Conservation (phyloP, 2,888 invertebrate genomes). For the Asteroscopus sphinx region DNA sequence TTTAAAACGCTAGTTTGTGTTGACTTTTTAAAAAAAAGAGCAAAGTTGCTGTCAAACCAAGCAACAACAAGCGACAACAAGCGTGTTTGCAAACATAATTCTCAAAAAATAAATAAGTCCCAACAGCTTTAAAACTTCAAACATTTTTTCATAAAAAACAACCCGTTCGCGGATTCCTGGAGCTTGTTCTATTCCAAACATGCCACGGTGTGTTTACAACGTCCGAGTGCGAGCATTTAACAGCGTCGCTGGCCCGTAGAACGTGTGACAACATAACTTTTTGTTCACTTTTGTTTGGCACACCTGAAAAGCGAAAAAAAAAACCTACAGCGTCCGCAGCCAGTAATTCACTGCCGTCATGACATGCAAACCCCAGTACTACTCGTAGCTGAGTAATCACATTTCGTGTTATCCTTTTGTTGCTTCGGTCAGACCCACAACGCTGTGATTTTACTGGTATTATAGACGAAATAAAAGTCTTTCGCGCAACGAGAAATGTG, state of each 20-base stretch:
- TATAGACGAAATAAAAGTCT: constrained; percentile 68
- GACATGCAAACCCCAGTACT: constrained; percentile 78
- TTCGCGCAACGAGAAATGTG: constrained; percentile 56
- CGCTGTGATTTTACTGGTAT: constrained; percentile 75
- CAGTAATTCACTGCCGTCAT: constrained; percentile 82
- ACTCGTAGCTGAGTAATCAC: constrained; percentile 81
- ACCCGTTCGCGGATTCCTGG: constrained; percentile 37
- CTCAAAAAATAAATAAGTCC: constrained; percentile 6
- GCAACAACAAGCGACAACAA: not conserved
- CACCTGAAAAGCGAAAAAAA: constrained; percentile 76
- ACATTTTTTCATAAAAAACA: constrained; percentile 27
- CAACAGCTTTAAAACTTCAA: constrained; percentile 18
- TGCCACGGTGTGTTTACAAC: constrained; percentile 76
- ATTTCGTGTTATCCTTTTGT: constrained; percentile 85
- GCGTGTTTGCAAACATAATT: not conserved
- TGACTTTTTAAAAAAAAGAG: not conserved
- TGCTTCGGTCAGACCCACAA: constrained; percentile 73
- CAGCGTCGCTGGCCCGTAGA: constrained; percentile 68
- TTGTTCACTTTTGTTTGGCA: constrained; percentile 77
- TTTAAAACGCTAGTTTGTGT: too few relatives aligned
- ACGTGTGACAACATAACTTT: constrained; percentile 75
- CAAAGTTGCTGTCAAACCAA: not conserved
- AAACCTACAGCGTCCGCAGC: constrained; percentile 51
- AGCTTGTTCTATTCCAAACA: constrained; percentile 68
- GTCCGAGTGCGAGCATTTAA: constrained; percentile 76